These are phyloP conservation scores for Eledone cirrhosa DNA, from an alignment of 2,888 invertebrate genomes.

Conservation along the genomic window DNA sequence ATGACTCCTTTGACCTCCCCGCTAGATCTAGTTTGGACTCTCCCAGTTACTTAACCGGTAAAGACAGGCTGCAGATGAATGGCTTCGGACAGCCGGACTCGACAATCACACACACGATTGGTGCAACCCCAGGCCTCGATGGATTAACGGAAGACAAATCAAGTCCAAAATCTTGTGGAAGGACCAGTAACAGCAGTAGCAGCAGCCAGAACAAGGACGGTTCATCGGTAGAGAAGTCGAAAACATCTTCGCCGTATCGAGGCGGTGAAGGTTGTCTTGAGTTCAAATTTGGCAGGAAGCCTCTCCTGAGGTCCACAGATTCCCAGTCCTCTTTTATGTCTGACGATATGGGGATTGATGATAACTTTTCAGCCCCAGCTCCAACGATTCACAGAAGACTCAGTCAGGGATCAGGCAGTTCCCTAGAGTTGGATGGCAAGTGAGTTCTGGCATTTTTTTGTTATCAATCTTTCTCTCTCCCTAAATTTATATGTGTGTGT, in stretches of 20 bases:
- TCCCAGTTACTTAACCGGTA: slow-evolving; percentile 13
- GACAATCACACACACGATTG: background rate
- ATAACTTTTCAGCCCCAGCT: background rate
- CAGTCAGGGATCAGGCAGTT: slow-evolving; percentile 21
- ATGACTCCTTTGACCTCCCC: slow-evolving; percentile 33
- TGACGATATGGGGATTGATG: slow-evolving; percentile 7
- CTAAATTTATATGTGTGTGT: no score
- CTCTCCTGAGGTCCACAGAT: background rate
- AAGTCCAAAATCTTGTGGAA: background rate
- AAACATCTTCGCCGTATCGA: background rate
- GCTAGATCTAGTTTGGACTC: slow-evolving; percentile 21
- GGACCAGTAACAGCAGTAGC: background rate
- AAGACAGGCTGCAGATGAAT: slow-evolving; percentile 9
- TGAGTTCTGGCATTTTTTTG: background rate
- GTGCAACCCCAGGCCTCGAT: background rate
- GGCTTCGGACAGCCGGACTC: slow-evolving; percentile 2
- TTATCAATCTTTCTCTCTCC: no score
- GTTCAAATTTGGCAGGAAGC: slow-evolving; percentile 25
- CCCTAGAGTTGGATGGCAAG: slow-evolving; percentile 16
- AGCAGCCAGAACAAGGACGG: no score
- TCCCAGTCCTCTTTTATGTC: slow-evolving; percentile 10
- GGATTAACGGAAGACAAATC: background rate
- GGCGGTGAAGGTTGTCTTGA: background rate
- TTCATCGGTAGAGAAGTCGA: background rate
- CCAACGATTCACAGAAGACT: slow-evolving; percentile 16